Base-by-base conservation (phyloP, 2,888 invertebrate genomes). In the Hyposoter didymator region DNA sequence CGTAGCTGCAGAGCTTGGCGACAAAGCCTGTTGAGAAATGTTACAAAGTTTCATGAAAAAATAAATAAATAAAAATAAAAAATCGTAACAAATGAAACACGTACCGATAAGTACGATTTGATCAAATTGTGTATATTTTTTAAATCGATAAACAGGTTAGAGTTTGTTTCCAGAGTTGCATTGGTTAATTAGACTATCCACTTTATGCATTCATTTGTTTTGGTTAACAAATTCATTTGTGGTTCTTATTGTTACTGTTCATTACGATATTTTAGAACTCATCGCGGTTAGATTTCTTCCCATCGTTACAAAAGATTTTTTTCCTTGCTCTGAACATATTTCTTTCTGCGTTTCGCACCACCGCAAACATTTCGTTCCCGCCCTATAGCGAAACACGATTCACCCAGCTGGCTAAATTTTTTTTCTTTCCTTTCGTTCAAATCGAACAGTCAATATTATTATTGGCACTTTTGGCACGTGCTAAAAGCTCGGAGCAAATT, bases 401-500 rank as follows among this genome's bases (percentile, higher is more conserved):
- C 28, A 7, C 49, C 55, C 67, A 69, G 55, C 75, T 22, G 55
- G 47, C 80, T 78, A 43, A 39, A 72, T 75, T 67, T 80, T 84
- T 76, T 84, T 84, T 52, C n/a, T n/a, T 67, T 67, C 67, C 28
- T 55, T 59, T 47, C 67, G 43, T 75, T 62, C 74, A 62, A 19
- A 49, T 45, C 35, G 32, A 72, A 72, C 59, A 43, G 75, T 86
- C 86, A 86, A 86, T 86, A 86, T 86, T 86, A 82, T 86, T 82
- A 84, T 86, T 86, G 84, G 86, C 84, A 78, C 82, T 78, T 81
- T 86, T 49, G 73, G 75, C 82, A 79, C 85, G 85, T 82, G 85
- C 79, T 49, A 67, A 72, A 55, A 32, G 35, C 49, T 74, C 62
- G 19, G 62, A 32, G 39, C 19, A 10, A 32, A 10, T 55, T 55